Evolutionary conservation across 1,140 invertebrate species (phyloP).

Genomic region (Heliothis virescens): DNA sequence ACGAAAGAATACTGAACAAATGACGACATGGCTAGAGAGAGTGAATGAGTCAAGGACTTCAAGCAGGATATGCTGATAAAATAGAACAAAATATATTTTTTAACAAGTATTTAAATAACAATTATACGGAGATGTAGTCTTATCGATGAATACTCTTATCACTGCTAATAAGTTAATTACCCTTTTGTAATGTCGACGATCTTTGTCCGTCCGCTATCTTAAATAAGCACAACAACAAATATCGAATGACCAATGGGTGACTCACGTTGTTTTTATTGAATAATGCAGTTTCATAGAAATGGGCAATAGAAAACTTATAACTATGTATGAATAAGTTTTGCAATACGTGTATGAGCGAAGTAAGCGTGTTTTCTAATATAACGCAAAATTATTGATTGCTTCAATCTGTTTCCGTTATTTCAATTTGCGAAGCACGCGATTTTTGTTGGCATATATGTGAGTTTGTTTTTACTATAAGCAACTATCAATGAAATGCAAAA

Average conservation of each 20-base stretch:
- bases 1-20: too few species aligned
- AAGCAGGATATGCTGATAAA: too few species aligned
- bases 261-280: neutral
- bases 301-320: neutral
- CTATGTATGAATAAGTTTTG: neutral
- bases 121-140: neutral
- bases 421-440: slow-evolving; percentile 25
- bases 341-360: slow-evolving; percentile 7
- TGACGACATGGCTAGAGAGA: too few species aligned
- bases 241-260: neutral
- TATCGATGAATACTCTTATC: neutral
- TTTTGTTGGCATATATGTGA: neutral
- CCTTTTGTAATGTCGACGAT: neutral
- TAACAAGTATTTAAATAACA: too few species aligned
- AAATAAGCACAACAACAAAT: slow-evolving; percentile 2
- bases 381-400: slow-evolving; percentile 16
- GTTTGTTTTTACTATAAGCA: neutral
- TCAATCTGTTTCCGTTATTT: slow-evolving; percentile 19
- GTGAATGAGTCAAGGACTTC: too few species aligned
- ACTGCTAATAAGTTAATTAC: neutral
- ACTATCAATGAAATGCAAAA: neutral
- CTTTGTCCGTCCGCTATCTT: slow-evolving; percentile 6
- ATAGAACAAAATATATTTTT: too few species aligned
- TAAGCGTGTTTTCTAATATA: slow-evolving; percentile 1
- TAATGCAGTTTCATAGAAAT: neutral